phyloP scores from a whole-genome alignment of 2,888 invertebrate genomes.

The Ectobius pallidus region DNA sequence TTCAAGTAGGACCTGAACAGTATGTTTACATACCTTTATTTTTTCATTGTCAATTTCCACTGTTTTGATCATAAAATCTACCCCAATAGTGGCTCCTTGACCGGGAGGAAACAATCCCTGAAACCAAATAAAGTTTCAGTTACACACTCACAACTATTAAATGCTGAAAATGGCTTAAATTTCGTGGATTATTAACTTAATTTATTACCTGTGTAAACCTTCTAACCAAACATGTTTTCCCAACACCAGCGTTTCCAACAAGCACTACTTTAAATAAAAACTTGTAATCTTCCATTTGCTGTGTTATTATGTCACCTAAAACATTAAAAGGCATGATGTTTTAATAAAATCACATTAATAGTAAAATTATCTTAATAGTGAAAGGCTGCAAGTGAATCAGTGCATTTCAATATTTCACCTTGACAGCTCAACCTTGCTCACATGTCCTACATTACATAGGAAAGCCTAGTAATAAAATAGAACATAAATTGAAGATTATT shows the following conservation, averaged over 20 bases:
- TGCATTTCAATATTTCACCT: slow-evolving; percentile 27
- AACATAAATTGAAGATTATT: too few relatives aligned
- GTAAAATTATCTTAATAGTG: slow-evolving; percentile 4
- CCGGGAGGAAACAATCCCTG: slow-evolving; percentile 96
- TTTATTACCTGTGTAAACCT: slow-evolving; percentile 86
- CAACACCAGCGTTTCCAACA: slow-evolving; percentile 97
- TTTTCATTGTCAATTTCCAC: slow-evolving; percentile 96
- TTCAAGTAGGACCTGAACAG: too few relatives aligned
- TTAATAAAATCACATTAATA: too few relatives aligned
- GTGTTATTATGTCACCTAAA: slow-evolving; percentile 8
- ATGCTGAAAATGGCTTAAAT: background rate
- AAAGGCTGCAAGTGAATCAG: slow-evolving; percentile 27
- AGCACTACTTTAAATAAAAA: slow-evolving; percentile 98
- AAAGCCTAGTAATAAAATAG: too few relatives aligned
- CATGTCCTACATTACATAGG: slow-evolving; percentile 5
- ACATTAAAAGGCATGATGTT: background rate
- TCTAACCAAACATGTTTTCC: slow-evolving; percentile 96
- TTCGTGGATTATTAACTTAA: background rate
- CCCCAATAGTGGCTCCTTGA: slow-evolving; percentile 98
- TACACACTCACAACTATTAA: slow-evolving; percentile 2
- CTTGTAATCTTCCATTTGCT: slow-evolving; percentile 96
- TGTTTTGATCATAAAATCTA: slow-evolving; percentile 99
- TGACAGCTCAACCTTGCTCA: slow-evolving; percentile 17
- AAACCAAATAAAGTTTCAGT: slow-evolving; percentile 43
- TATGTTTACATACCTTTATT: slow-evolving; percentile 81